Percentiles rank a stretch among this genome's conserved stretches.
phyloP scores from a whole-genome alignment of 2,888 invertebrate genomes.

The Habroteleia sp. region DNA sequence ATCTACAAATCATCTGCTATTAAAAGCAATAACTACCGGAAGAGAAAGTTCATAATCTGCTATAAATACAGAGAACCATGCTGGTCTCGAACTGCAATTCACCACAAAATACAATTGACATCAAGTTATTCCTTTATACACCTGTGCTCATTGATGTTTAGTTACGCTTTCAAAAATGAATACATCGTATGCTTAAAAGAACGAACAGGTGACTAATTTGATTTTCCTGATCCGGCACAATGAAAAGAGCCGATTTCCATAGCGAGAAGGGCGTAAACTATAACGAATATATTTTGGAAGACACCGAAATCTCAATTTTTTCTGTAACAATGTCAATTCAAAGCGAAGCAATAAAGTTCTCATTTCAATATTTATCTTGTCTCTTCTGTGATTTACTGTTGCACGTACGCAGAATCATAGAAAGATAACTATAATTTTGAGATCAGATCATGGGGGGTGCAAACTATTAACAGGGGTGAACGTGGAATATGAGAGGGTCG shows the following conservation, averaged over 20 bases:
- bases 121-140: slow-evolving; percentile 21
- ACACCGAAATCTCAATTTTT: slow-evolving; percentile 8
- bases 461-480: slow-evolving; percentile 51
- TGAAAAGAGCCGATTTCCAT: slow-evolving; percentile 27
- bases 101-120: slow-evolving; percentile 47
- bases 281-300: slow-evolving; percentile 41
- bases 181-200: slow-evolving; percentile 5
- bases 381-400: slow-evolving; percentile 18
- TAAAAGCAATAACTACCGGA: slow-evolving; percentile 27
- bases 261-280: not conserved
- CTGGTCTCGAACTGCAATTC: slow-evolving; percentile 21
- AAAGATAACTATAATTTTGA: slow-evolving; percentile 49
- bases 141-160: slow-evolving; percentile 6
- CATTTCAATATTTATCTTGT: slow-evolving; percentile 33
- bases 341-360: not conserved
- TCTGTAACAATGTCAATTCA: not conserved
- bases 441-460: slow-evolving; percentile 20
- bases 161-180: slow-evolving; percentile 55
- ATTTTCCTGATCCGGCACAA: slow-evolving; percentile 22
- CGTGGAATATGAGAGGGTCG: slow-evolving; percentile 52
- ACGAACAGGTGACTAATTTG: slow-evolving; percentile 44
- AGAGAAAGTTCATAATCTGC: slow-evolving; percentile 51
- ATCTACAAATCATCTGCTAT: slow-evolving; percentile 22
- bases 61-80: slow-evolving; percentile 26
- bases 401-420: slow-evolving; percentile 13